A percentile compares a stretch with the other conserved stretches of the same genome.
Conservation (phyloP, 1,140 invertebrate species). For the Zaprionus kolodkinae region DNA sequence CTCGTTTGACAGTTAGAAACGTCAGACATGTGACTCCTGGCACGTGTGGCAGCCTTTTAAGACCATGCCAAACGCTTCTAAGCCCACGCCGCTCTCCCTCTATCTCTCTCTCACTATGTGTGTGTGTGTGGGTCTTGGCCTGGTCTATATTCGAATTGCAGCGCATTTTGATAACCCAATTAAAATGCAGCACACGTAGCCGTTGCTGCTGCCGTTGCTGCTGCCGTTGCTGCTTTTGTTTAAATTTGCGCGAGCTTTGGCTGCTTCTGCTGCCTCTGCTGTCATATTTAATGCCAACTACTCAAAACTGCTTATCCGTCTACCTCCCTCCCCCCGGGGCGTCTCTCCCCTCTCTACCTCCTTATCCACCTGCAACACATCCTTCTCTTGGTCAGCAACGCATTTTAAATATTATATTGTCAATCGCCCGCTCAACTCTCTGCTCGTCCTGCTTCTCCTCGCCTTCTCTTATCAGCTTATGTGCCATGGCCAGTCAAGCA, state of each 20-base stretch:
- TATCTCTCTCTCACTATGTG: not conserved
- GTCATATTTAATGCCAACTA: conserved; percentile 70
- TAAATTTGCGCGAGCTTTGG: conserved; percentile 72
- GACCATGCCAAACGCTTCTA: conserved; percentile 57
- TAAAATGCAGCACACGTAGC: conserved; percentile 56
- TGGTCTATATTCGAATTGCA: conserved; percentile 4
- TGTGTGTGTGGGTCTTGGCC: conserved; percentile 32
- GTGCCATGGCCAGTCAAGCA: conserved; percentile 63
- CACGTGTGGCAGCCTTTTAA: conserved; percentile 63
- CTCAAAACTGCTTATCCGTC: conserved; percentile 29
- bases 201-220: conserved; percentile 5
- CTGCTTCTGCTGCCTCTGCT: conserved; percentile 60
- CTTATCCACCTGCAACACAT: not conserved
- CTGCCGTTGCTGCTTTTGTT: conserved; percentile 46
- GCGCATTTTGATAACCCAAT: conserved; percentile 44
- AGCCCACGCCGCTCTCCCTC: conserved; percentile 7
- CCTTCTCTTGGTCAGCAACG: conserved; percentile 44
- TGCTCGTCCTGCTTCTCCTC: not conserved
- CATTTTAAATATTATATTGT: conserved; percentile 79
- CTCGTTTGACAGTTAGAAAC: conserved; percentile 51
- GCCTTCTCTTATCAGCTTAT: conserved; percentile 56
- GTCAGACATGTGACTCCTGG: conserved; percentile 15
- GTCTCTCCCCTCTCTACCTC: not conserved
- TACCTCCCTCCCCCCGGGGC: too few species aligned
- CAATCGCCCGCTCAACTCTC: conserved; percentile 54